phyloP scores from a whole-genome alignment of 2,888 invertebrate genomes.

The Brachylomia viminalis region DNA sequence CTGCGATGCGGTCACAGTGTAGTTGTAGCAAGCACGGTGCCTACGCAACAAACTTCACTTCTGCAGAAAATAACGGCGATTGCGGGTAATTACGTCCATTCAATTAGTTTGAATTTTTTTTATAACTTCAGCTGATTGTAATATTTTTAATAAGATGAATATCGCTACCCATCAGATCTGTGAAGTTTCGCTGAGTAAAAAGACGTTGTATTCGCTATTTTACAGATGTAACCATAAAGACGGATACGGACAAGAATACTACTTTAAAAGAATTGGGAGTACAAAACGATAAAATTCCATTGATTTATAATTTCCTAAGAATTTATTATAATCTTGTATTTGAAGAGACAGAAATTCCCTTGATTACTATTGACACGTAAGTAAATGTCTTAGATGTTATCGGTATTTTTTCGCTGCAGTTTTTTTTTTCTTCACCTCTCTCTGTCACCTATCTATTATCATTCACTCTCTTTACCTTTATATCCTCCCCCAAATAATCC shows the following conservation, averaged over 20 bases:
- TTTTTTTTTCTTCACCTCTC: not conserved
- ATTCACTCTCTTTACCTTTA: not conserved
- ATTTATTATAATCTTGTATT: conserved; percentile 36
- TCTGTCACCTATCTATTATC: not conserved
- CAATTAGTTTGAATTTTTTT: not conserved
- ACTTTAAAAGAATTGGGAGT: conserved; percentile 54
- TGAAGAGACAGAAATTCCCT: conserved; percentile 30
- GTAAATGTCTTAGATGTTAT: not conserved
- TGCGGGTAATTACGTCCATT: conserved; percentile 35
- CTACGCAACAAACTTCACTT: conserved; percentile 21
- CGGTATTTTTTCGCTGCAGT: not conserved
- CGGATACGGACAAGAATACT: conserved; percentile 7
- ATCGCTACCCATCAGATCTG: no score
- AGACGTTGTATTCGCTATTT: not conserved
- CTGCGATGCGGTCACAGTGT: conserved; percentile 15
- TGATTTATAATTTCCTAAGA: conserved; percentile 21
- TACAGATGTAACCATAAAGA: conserved; percentile 30
- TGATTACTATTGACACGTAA: conserved; percentile 47
- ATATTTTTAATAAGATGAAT: not conserved
- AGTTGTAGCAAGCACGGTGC: conserved; percentile 21
- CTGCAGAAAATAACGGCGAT: conserved; percentile 47
- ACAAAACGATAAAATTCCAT: conserved; percentile 17
- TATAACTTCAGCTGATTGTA: not conserved
- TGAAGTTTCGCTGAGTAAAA: no score
- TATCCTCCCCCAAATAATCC: no score